phyloP scores from a whole-genome alignment of 1,140 invertebrate species.

The Drosophila simulans region DNA sequence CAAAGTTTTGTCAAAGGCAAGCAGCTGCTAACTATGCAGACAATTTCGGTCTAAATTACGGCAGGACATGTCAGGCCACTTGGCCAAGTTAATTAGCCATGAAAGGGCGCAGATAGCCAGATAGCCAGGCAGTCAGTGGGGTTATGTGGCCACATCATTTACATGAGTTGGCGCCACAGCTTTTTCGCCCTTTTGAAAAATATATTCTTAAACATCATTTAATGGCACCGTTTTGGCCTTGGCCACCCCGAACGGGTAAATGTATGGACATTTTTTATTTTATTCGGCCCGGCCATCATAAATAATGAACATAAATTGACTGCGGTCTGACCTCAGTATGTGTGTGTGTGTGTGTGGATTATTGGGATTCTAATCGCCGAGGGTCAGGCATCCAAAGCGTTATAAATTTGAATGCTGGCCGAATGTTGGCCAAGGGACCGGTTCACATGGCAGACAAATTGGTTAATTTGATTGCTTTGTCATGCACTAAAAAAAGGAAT shows the following conservation, averaged over 20 bases:
- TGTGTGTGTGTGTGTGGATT: constrained; percentile 27
- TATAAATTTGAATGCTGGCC: constrained; percentile 47
- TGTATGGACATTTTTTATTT: constrained; percentile 56
- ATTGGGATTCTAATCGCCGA: constrained; percentile 49
- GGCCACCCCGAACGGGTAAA: constrained; percentile 11
- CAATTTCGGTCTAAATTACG: constrained; percentile 56
- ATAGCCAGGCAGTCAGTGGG: not conserved
- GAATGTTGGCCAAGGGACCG: constrained; percentile 39
- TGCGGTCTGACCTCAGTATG: constrained; percentile 34
- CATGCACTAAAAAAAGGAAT: constrained; percentile 26
- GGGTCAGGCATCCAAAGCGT: constrained; percentile 39
- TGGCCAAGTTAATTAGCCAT: constrained; percentile 65
- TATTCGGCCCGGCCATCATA: constrained; percentile 45
- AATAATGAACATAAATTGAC: constrained; percentile 68
- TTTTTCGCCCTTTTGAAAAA: constrained; percentile 30
- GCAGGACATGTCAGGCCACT: constrained; percentile 51
- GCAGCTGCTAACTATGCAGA: constrained; percentile 57
- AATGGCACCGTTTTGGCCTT: constrained; percentile 50
- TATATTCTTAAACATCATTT: constrained; percentile 57
- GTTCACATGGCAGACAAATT: constrained; percentile 31
- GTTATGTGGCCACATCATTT: constrained; percentile 62
- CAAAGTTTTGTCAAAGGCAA: constrained; percentile 55
- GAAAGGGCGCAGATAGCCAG: constrained; percentile 42
- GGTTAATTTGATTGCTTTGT: constrained; percentile 62
- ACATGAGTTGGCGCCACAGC: constrained; percentile 26